Evolutionary conservation across 2,888 invertebrate genomes (phyloP).

Genomic region (Sicus ferrugineus): DNA sequence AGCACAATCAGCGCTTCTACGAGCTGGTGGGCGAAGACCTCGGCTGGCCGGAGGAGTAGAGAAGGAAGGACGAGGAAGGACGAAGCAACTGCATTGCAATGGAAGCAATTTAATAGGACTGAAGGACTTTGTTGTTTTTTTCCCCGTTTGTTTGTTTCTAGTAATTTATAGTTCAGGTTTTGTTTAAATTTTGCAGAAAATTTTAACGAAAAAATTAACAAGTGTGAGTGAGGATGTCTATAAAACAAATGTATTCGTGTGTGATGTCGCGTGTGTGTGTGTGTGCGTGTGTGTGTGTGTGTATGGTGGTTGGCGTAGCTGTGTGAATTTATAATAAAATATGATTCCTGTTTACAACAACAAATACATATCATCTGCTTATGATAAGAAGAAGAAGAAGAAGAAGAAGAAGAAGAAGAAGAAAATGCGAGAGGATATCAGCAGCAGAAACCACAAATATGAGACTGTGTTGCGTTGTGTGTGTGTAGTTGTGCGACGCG

Average conservation of each 20-base stretch:
- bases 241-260: background rate
- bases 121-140: constrained; percentile 35
- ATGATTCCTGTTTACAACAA: constrained; percentile 11
- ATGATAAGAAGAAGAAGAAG: no score
- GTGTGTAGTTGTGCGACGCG: no score
- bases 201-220: background rate
- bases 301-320: constrained; percentile 7
- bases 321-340: background rate
- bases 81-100: constrained; percentile 33
- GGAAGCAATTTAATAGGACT: constrained; percentile 43
- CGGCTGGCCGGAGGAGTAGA: constrained; percentile 90
- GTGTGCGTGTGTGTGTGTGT: constrained; percentile 12
- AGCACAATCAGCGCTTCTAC: constrained; percentile 92
- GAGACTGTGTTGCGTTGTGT: no score
- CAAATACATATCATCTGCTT: background rate
- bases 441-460: no score
- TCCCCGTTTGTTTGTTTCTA: background rate
- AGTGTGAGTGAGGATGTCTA: constrained; percentile 1
- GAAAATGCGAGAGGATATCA: no score
- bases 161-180: no score
- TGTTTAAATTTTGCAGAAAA: background rate
- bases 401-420: no score
- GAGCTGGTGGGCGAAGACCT: constrained; percentile 91
- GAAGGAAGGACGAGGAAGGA: background rate
- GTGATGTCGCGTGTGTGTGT: constrained; percentile 5